Conservation (phyloP, 2,888 invertebrate genomes). For the Portevinia maculata region DNA sequence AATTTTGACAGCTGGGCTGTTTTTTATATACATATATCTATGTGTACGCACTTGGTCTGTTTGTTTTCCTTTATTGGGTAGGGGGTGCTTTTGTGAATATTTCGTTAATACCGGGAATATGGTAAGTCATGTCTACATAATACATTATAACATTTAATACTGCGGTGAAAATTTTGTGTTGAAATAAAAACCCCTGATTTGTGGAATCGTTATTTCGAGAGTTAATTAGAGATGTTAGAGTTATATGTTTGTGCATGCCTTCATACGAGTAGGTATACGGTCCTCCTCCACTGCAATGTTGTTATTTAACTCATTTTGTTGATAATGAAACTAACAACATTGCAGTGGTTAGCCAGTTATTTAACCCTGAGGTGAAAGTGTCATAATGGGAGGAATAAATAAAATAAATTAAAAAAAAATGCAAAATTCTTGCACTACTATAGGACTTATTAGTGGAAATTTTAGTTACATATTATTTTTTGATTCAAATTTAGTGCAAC, state of each 20-base stretch:
- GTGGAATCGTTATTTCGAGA: constrained; percentile 55
- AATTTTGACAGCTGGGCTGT: constrained; percentile 28
- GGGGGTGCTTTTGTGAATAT: not conserved
- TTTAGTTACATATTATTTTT: not conserved
- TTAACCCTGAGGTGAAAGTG: constrained; percentile 47
- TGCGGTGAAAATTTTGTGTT: constrained; percentile 35
- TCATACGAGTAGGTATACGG: no score
- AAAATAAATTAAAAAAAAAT: constrained; percentile 24
- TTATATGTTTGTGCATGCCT: no score
- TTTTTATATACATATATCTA: not conserved
- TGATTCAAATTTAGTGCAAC: not conserved
- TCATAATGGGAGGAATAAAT: constrained; percentile 44
- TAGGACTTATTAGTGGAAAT: not conserved
- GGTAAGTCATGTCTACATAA: not conserved
- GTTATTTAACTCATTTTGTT: constrained; percentile 43
- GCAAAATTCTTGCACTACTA: not conserved
- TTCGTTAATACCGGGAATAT: constrained; percentile 14
- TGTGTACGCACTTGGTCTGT: not conserved
- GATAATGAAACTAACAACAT: constrained; percentile 51
- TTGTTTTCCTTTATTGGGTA: not conserved
- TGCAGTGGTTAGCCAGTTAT: constrained; percentile 54
- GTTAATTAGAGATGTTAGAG: constrained; percentile 60
- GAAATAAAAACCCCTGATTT: constrained; percentile 52
- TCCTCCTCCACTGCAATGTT: constrained; percentile 37
- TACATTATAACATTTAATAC: constrained; percentile 40